Percentiles rank a stretch among this genome's conserved stretches.
Conservation (phyloP, 2,113 vertebrate genomes). For the Callopanchax toddi region DNA sequence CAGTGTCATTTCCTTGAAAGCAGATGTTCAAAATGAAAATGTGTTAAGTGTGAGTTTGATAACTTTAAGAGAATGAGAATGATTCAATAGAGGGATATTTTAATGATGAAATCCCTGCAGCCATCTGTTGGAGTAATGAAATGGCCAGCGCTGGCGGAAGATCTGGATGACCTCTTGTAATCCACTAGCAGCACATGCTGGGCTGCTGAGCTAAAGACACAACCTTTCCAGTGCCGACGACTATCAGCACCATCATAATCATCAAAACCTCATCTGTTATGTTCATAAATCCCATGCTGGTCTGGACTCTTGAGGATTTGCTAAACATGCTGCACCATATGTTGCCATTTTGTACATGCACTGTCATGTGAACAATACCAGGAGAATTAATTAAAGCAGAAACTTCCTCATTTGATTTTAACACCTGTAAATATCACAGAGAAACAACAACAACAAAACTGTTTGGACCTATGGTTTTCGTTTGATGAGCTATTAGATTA, state of each 20-base stretch:
- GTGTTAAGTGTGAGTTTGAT: constrained; percentile 16
- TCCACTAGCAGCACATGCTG: constrained; percentile 62
- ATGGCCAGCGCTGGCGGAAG: constrained; percentile 55
- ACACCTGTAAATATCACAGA: constrained; percentile 67
- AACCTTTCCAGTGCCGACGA: constrained; percentile 48
- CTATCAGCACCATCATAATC: constrained; percentile 63
- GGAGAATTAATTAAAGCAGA: constrained; percentile 69
- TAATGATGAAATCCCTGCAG: constrained; percentile 65
- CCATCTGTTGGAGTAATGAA: constrained; percentile 76
- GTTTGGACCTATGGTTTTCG: too few species aligned
- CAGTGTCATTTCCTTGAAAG: constrained; percentile 32
- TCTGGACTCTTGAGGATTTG: constrained; percentile 75
- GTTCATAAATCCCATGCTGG: constrained; percentile 55
- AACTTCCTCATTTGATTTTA: constrained; percentile 42
- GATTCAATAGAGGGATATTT: constrained; percentile 49
- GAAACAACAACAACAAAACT: constrained; percentile 30
- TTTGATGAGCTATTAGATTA: too few species aligned
- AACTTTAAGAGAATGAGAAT: constrained; percentile 28
- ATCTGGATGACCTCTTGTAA: constrained; percentile 66
- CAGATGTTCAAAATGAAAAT: constrained; percentile 2
- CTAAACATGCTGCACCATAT: constrained; percentile 67
- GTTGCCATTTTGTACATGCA: constrained; percentile 42
- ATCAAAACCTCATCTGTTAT: constrained; percentile 70
- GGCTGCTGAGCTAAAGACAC: constrained; percentile 13
- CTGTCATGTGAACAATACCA: constrained; percentile 34